Evolutionary conservation across 1,140 invertebrate species (phyloP).

Genomic region (Adoxophyes honmai): DNA sequence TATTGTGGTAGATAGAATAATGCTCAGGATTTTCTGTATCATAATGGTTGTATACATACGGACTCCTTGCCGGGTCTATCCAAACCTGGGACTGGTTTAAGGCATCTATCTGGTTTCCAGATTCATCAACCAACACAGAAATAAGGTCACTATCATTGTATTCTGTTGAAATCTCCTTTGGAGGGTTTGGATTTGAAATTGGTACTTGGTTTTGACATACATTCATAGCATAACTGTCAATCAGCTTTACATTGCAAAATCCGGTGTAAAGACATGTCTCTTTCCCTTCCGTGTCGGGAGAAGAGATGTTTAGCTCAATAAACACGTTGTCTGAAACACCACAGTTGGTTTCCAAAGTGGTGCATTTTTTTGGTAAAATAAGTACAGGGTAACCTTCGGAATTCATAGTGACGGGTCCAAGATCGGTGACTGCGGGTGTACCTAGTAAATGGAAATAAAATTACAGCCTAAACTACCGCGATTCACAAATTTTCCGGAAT

Average conservation of each 20-base stretch:
- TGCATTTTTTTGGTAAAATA: constrained; percentile 51
- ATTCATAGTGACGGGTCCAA: constrained; percentile 18
- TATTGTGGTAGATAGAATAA: constrained; percentile 35
- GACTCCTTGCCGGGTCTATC: constrained; percentile 58
- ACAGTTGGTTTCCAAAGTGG: constrained; percentile 45
- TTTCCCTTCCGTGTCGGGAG: constrained; percentile 49
- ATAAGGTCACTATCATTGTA: constrained; percentile 25
- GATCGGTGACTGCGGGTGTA: constrained; percentile 40
- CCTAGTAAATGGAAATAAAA: constrained; percentile 30
- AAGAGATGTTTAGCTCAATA: constrained; percentile 52
- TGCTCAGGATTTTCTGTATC: constrained; percentile 33
- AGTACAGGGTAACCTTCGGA: constrained; percentile 45
- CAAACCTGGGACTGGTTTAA: constrained; percentile 55
- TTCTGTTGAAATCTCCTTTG: constrained; percentile 15
- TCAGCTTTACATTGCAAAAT: constrained; percentile 54
- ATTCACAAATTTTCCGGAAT: constrained; percentile 26
- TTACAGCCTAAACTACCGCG: constrained; percentile 19
- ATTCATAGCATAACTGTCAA: constrained; percentile 47
- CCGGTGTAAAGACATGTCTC: constrained; percentile 49
- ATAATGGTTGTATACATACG: constrained; percentile 53
- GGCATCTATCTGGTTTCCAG: constrained; percentile 27
- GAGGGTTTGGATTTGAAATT: no score
- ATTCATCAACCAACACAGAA: constrained; percentile 28
- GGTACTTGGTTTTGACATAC: constrained; percentile 16
- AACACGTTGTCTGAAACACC: constrained; percentile 48